Base-by-base conservation (phyloP, 2,797 vertebrate genomes). In the Arvicola amphibius region DNA sequence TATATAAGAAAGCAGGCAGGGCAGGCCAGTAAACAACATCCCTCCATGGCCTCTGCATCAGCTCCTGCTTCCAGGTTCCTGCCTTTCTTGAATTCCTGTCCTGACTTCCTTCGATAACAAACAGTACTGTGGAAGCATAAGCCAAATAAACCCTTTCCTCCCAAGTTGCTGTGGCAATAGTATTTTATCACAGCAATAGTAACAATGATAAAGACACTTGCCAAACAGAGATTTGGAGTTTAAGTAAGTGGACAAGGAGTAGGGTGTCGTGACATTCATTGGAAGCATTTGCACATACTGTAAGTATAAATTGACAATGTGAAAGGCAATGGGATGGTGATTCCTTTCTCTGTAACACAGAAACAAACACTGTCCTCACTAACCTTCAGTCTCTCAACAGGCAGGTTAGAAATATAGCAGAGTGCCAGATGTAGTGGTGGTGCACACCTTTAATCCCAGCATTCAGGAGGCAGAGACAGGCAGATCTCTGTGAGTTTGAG, bases 371-470 rank as follows among this genome's bases (percentile, higher is more conserved):
- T 90, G 34, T 56, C 46, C 91, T 95, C n/a, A 86, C 40, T 79
- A 59, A 48, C 69, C 56, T 32, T 88, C 71, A n/a, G 12, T 61
- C 53, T 94, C 88, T 83, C 34, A 81, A 59, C 67, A 63, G 46
- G 51, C n/a, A 27, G 88, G 43, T 92, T 89, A 74, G 59, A 73
- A 95, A 78, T 91, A 93, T 90, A 94, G 59, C 76, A 83, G 19
- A 81, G 27, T 76, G 34, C 12, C 25, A 43, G 40, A 6, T 27
- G 5, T 16, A 27, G 25, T 46, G 40, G 73, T 46, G 25, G 0
- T 7, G 5, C 40, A 76, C 14, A 12, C 73, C 73, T 46, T 43
- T 76, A 76, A 43, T 43, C 23, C 43, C 74, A 48, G 43, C 74
- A 77, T 8, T 77, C 74, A 48, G 74, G 46, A 77, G 46, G 46